Evolutionary conservation across 2,113 vertebrate species (phyloP).

Genomic region (Coturnix japonica): DNA sequence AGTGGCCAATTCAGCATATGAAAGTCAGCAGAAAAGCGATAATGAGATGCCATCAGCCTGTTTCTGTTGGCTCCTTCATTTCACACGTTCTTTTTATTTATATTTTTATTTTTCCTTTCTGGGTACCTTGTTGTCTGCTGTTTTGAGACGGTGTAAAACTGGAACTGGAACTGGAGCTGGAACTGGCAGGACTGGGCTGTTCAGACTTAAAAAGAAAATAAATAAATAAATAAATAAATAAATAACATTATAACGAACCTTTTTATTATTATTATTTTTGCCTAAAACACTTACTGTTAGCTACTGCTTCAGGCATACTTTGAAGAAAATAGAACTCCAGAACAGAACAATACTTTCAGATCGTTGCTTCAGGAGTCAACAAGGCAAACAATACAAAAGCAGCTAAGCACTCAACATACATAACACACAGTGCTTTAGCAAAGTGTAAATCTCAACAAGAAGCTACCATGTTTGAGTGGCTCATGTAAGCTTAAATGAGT

Average conservation of each 20-base stretch:
- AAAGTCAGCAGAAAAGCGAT: slow-evolving; percentile 17
- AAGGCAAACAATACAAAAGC: background rate
- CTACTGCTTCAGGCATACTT: background rate
- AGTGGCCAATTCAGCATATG: slow-evolving; percentile 31
- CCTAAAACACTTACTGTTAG: background rate
- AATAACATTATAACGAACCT: background rate
- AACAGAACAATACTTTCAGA: background rate
- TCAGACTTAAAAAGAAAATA: slow-evolving; percentile 81
- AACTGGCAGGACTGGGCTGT: slow-evolving; percentile 94
- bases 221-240: slow-evolving; percentile 31
- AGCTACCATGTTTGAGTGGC: background rate
- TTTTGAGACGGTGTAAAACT: slow-evolving; percentile 89
- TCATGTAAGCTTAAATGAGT: background rate
- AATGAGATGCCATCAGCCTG: slow-evolving; percentile 42
- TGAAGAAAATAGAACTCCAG: background rate
- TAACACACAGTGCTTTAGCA: background rate
- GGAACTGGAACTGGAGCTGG: slow-evolving; percentile 90
- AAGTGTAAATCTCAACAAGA: background rate
- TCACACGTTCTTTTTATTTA: background rate
- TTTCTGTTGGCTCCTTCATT: slow-evolving; percentile 34
- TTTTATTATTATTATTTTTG: too few species aligned
- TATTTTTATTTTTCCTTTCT: background rate
- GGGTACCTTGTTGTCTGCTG: slow-evolving; percentile 91
- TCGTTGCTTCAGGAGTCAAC: background rate
- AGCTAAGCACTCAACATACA: background rate